These are phyloP conservation scores for Drosophila bocki DNA, from an alignment of 1,140 invertebrate species.

Conservation along the genomic window DNA sequence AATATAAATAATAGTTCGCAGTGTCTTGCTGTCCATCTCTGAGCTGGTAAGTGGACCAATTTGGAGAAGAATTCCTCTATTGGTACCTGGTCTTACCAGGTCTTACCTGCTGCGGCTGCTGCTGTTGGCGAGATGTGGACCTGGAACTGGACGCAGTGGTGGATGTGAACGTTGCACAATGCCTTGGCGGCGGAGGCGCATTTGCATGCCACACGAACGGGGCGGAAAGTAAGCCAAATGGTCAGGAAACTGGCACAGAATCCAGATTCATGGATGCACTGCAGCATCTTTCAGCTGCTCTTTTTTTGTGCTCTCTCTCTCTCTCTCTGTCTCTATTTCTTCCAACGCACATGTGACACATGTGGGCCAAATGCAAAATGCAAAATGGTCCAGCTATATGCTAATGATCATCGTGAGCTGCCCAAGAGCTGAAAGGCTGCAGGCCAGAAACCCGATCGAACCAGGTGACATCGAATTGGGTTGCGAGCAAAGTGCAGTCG, in stretches of 20 bases:
- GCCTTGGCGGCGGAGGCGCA: slow-evolving; percentile 18
- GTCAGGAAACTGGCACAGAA: slow-evolving; percentile 69
- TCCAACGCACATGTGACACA: slow-evolving; percentile 71
- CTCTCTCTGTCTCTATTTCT: not conserved
- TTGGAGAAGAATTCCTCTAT: slow-evolving; percentile 43
- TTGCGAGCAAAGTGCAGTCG: slow-evolving; percentile 49
- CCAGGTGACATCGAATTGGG: slow-evolving; percentile 35
- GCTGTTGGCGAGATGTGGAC: slow-evolving; percentile 11
- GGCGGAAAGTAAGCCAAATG: slow-evolving; percentile 70
- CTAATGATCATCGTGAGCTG: slow-evolving; percentile 24
- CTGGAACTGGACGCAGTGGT: slow-evolving; percentile 18
- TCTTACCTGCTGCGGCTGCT: slow-evolving; percentile 17
- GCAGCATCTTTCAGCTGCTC: slow-evolving; percentile 15
- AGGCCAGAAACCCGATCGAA: slow-evolving; percentile 15
- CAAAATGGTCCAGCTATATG: slow-evolving; percentile 23
- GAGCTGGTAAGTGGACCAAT: slow-evolving; percentile 37
- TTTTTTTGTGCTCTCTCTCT: not conserved
- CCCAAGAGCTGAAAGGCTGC: not conserved
- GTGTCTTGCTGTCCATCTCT: slow-evolving; percentile 14
- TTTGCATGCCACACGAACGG: slow-evolving; percentile 68
- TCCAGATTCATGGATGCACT: slow-evolving; percentile 33
- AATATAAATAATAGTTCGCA: not conserved
- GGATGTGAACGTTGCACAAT: slow-evolving; percentile 56
- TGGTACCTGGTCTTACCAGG: slow-evolving; percentile 18
- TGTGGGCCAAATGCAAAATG: slow-evolving; percentile 65